Base-by-base conservation (phyloP, 2,113 vertebrate genomes). In the Muntiacus muntjak region DNA sequence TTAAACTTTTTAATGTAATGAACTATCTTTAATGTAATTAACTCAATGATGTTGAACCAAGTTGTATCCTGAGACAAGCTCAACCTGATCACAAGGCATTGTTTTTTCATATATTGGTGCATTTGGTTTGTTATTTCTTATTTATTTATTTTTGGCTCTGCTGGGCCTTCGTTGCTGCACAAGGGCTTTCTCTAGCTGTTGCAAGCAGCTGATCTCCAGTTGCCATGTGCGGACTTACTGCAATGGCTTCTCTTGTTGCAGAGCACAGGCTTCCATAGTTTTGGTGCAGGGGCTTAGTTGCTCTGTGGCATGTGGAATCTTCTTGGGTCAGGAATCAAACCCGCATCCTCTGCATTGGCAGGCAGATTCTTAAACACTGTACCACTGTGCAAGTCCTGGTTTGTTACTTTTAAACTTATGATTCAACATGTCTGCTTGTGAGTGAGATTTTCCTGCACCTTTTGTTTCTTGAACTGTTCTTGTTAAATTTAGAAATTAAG, bases 191-290 rank as follows among this genome's bases (percentile, higher is more conserved):
- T 71, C n/a, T 1, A 71, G 17, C 64, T 71, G 17, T 2, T 36
- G 17, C 2, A n/a, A 21, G 8, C 64, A 67, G n/a, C n/a, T 71
- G 16, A 36, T 36, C n/a, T 71, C 64, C 64, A 21, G 4, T 10
- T 21, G 17, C 64, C n/a, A 3, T 11, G n/a, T 71, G 64, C 4
- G 0, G n/a, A 21, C 2, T n/a, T 21, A 6, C 4, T 11, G 4
- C 64, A 36, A 9, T 71, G 64, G 17, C 9, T 71, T 71, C 64
- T 71, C 64, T 21, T 36, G 9, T n/a, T 71, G n/a, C n/a, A 71
- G n/a, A 71, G 64, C n/a, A 36, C 64, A 71, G 64, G 17, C 64
- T 10, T 71, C 64, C n/a, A 36, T 21, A 36, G 64, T 2, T 71
- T 67, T 21, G 60, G 30, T 33, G n/a, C n/a, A 21, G 0, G 9